These are phyloP conservation scores for Anoplolepis gracilipes DNA, from an alignment of 1,140 invertebrate species.

Conservation along the genomic window DNA sequence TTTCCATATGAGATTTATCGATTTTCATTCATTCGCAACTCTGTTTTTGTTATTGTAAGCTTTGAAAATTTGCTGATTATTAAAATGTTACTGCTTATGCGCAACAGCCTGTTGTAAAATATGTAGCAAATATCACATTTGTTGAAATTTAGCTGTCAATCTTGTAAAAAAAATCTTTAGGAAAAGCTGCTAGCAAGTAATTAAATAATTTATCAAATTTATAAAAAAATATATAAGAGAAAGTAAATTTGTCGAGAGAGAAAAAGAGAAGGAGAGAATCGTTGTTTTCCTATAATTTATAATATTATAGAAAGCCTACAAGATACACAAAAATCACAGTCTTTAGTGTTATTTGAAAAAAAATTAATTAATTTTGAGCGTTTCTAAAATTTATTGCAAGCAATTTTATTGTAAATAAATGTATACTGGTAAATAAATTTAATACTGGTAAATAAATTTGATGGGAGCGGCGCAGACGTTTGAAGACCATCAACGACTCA, in stretches of 20 bases:
- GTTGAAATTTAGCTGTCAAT: slow-evolving; percentile 21
- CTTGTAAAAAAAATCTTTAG: neutral
- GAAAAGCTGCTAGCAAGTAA: neutral
- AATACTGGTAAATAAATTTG: too few species aligned
- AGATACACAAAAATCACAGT: slow-evolving; percentile 21
- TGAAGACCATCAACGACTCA: slow-evolving; percentile 14
- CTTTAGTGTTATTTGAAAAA: neutral
- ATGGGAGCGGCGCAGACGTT: neutral
- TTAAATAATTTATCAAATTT: slow-evolving; percentile 24
- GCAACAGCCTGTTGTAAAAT: slow-evolving; percentile 3
- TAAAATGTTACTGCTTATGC: slow-evolving; percentile 15
- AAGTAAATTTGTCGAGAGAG: slow-evolving; percentile 6
- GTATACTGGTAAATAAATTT: slow-evolving; percentile 29
- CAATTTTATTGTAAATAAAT: slow-evolving; percentile 5
- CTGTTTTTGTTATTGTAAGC: slow-evolving; percentile 17
- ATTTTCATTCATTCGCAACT: neutral
- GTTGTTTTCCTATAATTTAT: neutral
- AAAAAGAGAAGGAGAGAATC: neutral
- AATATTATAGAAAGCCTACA: slow-evolving; percentile 12
- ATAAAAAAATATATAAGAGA: neutral
- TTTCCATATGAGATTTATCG: neutral
- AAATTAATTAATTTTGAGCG: slow-evolving; percentile 37
- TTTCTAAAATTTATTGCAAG: neutral
- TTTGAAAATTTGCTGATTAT: neutral
- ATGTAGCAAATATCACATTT: neutral